A percentile compares a stretch with the other conserved stretches of the same genome.
These are phyloP conservation scores for Gallinago undulata DNA, from an alignment of 2,113 vertebrate species.

Conservation along the genomic window DNA sequence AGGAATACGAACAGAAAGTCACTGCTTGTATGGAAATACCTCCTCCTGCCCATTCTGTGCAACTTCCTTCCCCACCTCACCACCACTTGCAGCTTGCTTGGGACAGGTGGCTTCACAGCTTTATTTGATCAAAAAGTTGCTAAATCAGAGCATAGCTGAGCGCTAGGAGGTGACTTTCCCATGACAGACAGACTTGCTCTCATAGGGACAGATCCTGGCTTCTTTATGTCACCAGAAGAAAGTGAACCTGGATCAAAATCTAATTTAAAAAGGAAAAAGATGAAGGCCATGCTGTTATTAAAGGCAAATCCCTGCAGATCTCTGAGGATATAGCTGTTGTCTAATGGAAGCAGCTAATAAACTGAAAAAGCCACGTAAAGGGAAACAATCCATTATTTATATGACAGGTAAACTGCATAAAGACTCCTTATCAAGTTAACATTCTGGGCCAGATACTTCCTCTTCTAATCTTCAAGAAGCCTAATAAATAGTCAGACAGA, in stretches of 20 bases:
- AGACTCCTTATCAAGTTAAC: conserved; percentile 7
- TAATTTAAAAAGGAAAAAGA: background rate
- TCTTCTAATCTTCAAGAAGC: conserved; percentile 20
- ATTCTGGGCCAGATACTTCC: background rate
- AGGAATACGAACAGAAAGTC: background rate
- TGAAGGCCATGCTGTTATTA: background rate
- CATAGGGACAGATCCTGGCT: background rate
- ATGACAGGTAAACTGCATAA: conserved; percentile 22
- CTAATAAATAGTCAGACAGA: background rate
- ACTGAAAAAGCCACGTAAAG: background rate
- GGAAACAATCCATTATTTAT: conserved; percentile 53
- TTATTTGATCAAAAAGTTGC: background rate
- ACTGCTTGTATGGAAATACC: background rate
- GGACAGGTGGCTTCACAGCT: background rate
- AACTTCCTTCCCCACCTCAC: background rate
- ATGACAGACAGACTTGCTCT: background rate
- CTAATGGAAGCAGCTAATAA: conserved; percentile 40
- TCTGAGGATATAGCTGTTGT: background rate
- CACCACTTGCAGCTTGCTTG: background rate
- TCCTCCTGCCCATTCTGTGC: background rate
- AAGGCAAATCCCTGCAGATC: background rate
- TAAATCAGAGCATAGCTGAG: background rate
- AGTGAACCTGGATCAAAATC: background rate
- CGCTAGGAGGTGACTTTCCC: background rate
- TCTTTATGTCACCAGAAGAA: background rate